Conservation (phyloP, 2,113 vertebrate species). For the Scytalopus superciliaris region DNA sequence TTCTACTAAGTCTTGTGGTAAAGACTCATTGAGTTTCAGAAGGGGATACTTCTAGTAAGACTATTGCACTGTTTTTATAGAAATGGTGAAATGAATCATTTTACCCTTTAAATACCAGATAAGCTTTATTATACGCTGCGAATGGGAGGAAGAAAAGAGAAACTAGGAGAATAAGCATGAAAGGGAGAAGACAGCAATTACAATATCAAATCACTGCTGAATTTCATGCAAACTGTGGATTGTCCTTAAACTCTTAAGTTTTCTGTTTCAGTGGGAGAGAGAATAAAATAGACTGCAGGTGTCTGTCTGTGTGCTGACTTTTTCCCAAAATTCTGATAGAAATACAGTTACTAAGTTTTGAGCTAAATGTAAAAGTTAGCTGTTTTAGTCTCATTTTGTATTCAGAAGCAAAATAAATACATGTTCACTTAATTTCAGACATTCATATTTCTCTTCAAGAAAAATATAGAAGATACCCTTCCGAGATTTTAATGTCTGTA, state of each 20-base stretch:
- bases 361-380: constrained; percentile 28
- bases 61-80: constrained; percentile 38
- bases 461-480: neutral
- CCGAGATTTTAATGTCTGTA: neutral
- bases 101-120: constrained; percentile 32
- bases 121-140: constrained; percentile 40
- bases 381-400: constrained; percentile 54
- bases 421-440: constrained; percentile 54
- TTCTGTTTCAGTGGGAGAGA: constrained; percentile 16
- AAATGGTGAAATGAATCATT: constrained; percentile 29
- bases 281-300: constrained; percentile 2
- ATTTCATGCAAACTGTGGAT: constrained; percentile 22
- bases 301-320: neutral
- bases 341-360: constrained; percentile 7
- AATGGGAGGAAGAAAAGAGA: constrained; percentile 8
- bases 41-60: constrained; percentile 20
- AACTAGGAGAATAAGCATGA: neutral
- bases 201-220: constrained; percentile 18
- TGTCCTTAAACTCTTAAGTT: constrained; percentile 19
- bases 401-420: constrained; percentile 61
- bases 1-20: constrained; percentile 66
- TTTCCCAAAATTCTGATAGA: constrained; percentile 48
- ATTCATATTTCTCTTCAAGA: constrained; percentile 38
- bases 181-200: constrained; percentile 18
- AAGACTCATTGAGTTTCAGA: constrained; percentile 47